These are phyloP conservation scores for Coenobita brevimanus DNA, from an alignment of 1,140 invertebrate genomes.

Conservation along the genomic window DNA sequence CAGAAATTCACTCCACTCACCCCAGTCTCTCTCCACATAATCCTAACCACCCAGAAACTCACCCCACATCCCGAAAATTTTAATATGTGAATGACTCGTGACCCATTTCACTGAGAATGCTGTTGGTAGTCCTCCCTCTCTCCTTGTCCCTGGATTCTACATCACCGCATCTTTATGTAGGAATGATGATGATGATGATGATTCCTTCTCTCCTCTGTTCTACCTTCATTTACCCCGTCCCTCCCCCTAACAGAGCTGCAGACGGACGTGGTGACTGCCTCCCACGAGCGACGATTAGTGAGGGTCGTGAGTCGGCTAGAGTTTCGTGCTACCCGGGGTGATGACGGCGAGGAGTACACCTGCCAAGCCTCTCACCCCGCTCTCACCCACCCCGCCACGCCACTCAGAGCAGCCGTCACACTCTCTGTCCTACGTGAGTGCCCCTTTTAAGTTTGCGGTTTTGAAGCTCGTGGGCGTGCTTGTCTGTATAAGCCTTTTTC, in stretches of 20 bases:
- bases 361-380: conserved; percentile 34
- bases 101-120: no score
- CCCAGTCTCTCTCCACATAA: background rate
- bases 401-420: conserved; percentile 16
- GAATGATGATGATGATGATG: no score
- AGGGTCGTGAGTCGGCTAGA: conserved; percentile 13
- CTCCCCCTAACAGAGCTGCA: conserved; percentile 37
- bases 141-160: no score
- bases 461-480: no score
- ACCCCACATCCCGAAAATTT: no score
- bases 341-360: conserved; percentile 19
- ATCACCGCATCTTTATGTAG: no score
- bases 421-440: conserved; percentile 55
- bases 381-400: background rate
- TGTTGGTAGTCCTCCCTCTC: no score
- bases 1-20: no score
- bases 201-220: no score
- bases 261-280: conserved; percentile 1
- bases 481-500: no score
- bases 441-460: background rate
- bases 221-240: no score
- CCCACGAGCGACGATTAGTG: background rate
- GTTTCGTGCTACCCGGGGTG: background rate
- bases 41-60: background rate
- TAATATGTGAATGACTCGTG: no score